Conservation (phyloP, 2,888 invertebrate species). For the Prenolepis imparis region DNA sequence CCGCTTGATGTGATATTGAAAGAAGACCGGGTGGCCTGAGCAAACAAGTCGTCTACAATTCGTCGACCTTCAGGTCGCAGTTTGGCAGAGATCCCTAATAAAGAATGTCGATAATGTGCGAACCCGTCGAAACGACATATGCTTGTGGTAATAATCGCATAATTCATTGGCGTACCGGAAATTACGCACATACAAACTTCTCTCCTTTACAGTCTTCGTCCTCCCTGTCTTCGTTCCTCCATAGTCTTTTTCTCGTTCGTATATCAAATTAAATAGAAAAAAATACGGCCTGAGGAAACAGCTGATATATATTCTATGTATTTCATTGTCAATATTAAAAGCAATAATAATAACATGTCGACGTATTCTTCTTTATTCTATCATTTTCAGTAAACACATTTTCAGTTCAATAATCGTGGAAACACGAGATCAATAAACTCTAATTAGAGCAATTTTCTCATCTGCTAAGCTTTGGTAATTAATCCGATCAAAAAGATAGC, state of each 20-base stretch:
- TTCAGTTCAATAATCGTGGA: neutral
- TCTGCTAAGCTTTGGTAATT: constrained; percentile 28
- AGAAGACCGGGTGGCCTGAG: constrained; percentile 70
- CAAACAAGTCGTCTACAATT: constrained; percentile 68
- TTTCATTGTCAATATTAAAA: neutral
- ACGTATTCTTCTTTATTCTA: constrained; percentile 9
- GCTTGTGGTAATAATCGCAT: constrained; percentile 57
- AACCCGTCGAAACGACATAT: constrained; percentile 62
- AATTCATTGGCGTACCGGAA: constrained; percentile 56
- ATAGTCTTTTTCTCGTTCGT: neutral
- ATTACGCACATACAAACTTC: constrained; percentile 1
- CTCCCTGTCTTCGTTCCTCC: neutral
- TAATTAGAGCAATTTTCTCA: constrained; percentile 51
- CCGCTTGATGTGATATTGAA: constrained; percentile 70
- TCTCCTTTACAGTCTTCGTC: neutral
- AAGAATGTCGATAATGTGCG: constrained; percentile 36
- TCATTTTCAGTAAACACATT: neutral
- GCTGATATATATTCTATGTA: neutral
- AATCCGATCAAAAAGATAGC: constrained; percentile 35
- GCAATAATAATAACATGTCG: neutral
- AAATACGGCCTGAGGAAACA: neutral
- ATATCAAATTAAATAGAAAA: neutral
- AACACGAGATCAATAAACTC: constrained; percentile 42
- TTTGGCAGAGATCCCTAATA: constrained; percentile 33
- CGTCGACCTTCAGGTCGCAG: constrained; percentile 36